Percentiles rank a stretch among this genome's conserved stretches.
phyloP scores from a whole-genome alignment of 2,113 vertebrate species.

The Sigmodon hispidus region DNA sequence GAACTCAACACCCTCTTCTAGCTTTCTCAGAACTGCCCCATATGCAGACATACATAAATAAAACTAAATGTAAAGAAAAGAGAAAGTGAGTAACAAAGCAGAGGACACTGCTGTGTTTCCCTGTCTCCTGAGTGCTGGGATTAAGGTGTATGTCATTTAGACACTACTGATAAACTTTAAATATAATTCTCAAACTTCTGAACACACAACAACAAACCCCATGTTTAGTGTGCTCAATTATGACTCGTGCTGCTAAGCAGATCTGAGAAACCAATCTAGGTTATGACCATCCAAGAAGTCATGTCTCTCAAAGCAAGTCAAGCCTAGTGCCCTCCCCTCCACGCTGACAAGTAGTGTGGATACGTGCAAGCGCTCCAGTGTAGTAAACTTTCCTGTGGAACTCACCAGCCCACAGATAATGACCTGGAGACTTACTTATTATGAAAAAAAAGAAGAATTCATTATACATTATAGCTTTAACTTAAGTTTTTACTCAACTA shows the following conservation, averaged over 20 bases:
- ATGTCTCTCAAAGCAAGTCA: neutral
- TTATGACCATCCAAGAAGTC: conserved; percentile 17
- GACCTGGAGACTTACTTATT: too few relatives aligned
- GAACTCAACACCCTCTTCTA: neutral
- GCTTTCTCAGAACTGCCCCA: neutral
- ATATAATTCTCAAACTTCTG: neutral
- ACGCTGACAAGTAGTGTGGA: neutral
- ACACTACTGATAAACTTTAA: too few relatives aligned
- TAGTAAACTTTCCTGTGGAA: too few relatives aligned
- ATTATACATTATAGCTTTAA: too few relatives aligned
- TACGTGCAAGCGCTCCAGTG: neutral
- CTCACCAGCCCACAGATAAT: too few relatives aligned
- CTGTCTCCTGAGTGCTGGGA: too few relatives aligned
- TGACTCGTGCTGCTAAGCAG: neutral
- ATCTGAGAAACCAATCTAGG: conserved; percentile 1
- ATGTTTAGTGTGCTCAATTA: neutral
- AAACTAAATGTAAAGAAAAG: neutral
- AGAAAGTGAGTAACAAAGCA: conserved; percentile 14
- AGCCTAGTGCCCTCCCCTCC: neutral
- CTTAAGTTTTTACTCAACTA: too few relatives aligned
- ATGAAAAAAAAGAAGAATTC: too few relatives aligned
- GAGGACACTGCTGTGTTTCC: neutral
- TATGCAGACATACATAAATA: neutral
- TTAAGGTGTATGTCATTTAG: neutral
- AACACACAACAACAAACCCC: neutral